Evolutionary conservation across 2,888 invertebrate species (phyloP).

Genomic region (Oxytorus armatus): DNA sequence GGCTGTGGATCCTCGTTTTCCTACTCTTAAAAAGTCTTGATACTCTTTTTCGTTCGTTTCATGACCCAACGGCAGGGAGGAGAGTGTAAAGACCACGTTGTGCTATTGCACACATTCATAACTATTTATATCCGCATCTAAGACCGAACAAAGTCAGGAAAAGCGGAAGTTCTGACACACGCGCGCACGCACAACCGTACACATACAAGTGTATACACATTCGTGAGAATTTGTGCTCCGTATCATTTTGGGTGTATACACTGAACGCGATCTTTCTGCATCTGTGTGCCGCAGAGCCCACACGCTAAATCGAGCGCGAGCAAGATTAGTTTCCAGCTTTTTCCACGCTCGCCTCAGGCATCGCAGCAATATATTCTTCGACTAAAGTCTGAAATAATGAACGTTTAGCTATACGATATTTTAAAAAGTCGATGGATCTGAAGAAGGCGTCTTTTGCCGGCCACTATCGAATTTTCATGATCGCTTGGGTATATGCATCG

Average conservation of each 20-base stretch:
- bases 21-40: not conserved
- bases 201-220: too few species aligned
- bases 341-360: slow-evolving; percentile 15
- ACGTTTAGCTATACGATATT: slow-evolving; percentile 35
- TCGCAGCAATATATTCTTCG: slow-evolving; percentile 31
- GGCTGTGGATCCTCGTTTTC: not conserved
- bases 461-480: slow-evolving; percentile 37
- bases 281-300: slow-evolving; percentile 16
- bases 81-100: not conserved
- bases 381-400: slow-evolving; percentile 43
- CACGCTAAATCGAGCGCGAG: slow-evolving; percentile 11
- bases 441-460: not conserved
- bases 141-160: slow-evolving; percentile 29
- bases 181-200: too few species aligned
- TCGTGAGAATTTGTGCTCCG: not conserved
- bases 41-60: slow-evolving; percentile 6
- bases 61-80: not conserved
- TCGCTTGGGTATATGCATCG: not conserved
- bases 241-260: not conserved
- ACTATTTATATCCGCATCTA: slow-evolving; percentile 33
- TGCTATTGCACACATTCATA: slow-evolving; percentile 34
- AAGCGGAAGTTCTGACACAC: slow-evolving; percentile 1
- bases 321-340: slow-evolving; percentile 38
- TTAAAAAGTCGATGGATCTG: slow-evolving; percentile 9
- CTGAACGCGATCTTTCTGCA: slow-evolving; percentile 10